Conservation (phyloP, 2,797 vertebrate species). For the Pseudochirops corinnae region DNA sequence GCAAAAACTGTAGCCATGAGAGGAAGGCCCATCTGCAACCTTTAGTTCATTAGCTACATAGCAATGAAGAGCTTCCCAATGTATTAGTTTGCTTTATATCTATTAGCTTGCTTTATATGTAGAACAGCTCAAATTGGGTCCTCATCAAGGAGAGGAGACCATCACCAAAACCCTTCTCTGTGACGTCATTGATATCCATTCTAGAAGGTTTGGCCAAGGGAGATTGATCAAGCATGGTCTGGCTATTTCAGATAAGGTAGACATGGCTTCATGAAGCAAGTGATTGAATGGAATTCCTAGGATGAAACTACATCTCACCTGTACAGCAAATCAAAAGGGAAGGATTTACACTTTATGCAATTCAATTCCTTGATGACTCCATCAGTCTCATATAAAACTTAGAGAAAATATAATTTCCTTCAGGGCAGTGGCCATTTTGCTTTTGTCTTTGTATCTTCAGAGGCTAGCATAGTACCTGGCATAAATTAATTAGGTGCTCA, state of each 20-base stretch:
- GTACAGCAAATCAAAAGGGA: not conserved
- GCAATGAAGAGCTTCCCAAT: not conserved
- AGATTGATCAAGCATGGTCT: not conserved
- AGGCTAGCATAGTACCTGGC: not conserved
- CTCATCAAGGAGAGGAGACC: not conserved
- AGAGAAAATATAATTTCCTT: not conserved
- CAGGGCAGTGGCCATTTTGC: not conserved
- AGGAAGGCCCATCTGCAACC: not conserved
- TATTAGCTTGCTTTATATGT: not conserved
- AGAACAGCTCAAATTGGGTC: not conserved
- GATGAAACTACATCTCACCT: not conserved
- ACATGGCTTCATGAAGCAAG: not conserved
- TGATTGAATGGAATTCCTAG: not conserved
- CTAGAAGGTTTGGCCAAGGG: not conserved
- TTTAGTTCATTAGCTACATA: not conserved
- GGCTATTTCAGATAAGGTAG: not conserved
- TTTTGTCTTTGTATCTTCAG: constrained; percentile 14
- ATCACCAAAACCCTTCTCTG: not conserved
- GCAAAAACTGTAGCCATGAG: not conserved
- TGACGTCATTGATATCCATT: not conserved
- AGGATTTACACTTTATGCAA: not conserved
- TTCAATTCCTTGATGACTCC: too few species aligned
- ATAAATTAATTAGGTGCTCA: not conserved
- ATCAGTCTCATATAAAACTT: not conserved
- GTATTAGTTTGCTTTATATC: not conserved